Evolutionary conservation across 2,797 vertebrate genomes (phyloP), one percentile per base, ranked within the genome.

Genomic region (Loris lydekkerianus): DNA sequence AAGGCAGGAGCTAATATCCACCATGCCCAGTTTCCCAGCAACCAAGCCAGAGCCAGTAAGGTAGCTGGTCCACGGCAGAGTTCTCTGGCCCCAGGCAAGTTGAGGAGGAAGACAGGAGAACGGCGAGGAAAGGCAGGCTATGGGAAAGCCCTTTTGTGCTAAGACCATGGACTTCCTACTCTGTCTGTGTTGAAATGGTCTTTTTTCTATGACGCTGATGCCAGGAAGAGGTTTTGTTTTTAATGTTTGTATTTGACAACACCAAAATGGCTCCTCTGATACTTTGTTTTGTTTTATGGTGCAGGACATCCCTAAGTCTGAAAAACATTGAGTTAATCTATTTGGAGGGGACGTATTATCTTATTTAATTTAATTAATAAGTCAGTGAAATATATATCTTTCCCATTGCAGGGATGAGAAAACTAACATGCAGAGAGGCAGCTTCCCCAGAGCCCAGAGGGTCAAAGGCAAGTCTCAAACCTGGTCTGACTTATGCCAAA

Each of bases 1-100:
- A 31, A 65, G 46, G 69, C 31, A 5, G 11, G 43, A 3, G 56
- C 73, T 73, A 3, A 14, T 3, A 46, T 61, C 31, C 53, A 49
- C 63, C 29, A 15, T 67, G 18, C 80, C 20, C 37, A 10, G 82
- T 92, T 93, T 94, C 95, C 94, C 2, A 0, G 95, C 40, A 94
- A 21, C 82, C 3, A 5, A 18, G 13, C 6, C 2, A 34, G 72
- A 72, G 20, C 76, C 40, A 15, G 56, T 4, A n/a, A 11, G 40
- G 29, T 17, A 49, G 29, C 65, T 72, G 75, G 85, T 31, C 63
- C 5, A 0, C 27, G 18, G 61, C 72, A 73, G 73, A 73, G 56
- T 18, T 67, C 60, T 14, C 73, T 21, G 56, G 13, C 72, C 72
- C 10, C 37, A 25, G 31, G 56, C 29, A 34, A 34, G 69, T 20